These are phyloP conservation scores for Sphyrna mokarran DNA, from an alignment of 2,113 vertebrate species.

Conservation along the genomic window DNA sequence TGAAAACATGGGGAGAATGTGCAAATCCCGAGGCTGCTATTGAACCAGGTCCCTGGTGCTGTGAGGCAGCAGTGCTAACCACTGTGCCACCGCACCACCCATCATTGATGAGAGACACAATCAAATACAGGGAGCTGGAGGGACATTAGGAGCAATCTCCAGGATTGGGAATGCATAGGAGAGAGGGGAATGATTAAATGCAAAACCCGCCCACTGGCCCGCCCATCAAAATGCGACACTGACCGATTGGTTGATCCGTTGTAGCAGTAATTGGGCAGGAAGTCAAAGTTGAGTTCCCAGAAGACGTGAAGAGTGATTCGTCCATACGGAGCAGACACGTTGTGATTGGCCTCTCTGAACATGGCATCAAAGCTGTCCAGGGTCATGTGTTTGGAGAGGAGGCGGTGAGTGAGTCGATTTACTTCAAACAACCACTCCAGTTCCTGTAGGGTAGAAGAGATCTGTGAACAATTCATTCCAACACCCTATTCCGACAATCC, in stretches of 20 bases:
- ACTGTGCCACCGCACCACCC: too few species aligned
- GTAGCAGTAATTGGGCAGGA: constrained; percentile 98
- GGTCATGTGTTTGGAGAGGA: constrained; percentile 93
- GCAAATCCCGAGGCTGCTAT: too few species aligned
- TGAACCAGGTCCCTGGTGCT: too few species aligned
- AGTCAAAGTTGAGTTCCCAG: constrained; percentile 99
- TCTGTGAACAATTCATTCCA: background rate
- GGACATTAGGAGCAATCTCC: background rate
- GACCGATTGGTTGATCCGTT: constrained; percentile 97
- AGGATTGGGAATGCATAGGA: background rate
- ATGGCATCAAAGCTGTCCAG: constrained; percentile 98
- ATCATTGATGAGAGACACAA: background rate
- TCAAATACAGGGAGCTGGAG: background rate
- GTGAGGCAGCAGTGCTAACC: background rate
- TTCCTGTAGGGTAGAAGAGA: constrained; percentile 62
- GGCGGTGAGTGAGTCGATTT: constrained; percentile 88
- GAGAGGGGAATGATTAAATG: background rate
- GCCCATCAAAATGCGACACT: constrained; percentile 34
- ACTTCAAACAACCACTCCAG: constrained; percentile 96
- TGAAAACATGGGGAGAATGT: too few species aligned
- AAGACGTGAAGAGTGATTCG: constrained; percentile 97
- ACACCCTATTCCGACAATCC: too few species aligned
- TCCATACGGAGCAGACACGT: constrained; percentile 93
- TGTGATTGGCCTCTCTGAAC: constrained; percentile 98
- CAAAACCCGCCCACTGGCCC: background rate